Percentiles rank a stretch among this genome's conserved stretches.
phyloP scores from a whole-genome alignment of 2,888 invertebrate species.

The Pterobdella sp. region DNA sequence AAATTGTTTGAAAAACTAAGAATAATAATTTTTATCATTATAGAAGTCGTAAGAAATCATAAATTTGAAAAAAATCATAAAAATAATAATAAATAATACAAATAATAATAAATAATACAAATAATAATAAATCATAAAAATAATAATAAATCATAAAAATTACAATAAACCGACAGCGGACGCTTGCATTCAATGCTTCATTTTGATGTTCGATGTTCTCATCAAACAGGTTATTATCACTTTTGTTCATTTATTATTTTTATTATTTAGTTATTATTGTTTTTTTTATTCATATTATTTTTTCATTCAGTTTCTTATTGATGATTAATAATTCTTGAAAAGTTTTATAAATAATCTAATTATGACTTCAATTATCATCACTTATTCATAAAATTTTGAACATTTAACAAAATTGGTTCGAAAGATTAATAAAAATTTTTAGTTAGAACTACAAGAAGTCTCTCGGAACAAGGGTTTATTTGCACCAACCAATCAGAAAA shows the following conservation, averaged over 20 bases:
- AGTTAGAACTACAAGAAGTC: not conserved
- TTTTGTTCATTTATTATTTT: not conserved
- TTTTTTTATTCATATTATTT: not conserved
- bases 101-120: no score
- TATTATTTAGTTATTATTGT: not conserved
- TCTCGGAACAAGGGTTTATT: not conserved
- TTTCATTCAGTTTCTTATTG: no score
- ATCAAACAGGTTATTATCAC: slow-evolving; percentile 69
- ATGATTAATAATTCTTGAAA: not conserved
- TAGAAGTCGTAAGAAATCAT: no score
- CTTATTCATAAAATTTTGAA: no score
- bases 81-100: no score
- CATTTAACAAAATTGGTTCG: no score
- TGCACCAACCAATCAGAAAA: not conserved
- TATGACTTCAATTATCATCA: not conserved
- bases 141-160: not conserved
- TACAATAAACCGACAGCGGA: not conserved
- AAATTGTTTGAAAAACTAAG: no score
- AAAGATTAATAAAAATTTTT: no score
- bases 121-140: no score
- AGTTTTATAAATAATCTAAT: not conserved
- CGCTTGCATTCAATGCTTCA: slow-evolving; percentile 78
- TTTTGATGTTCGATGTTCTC: slow-evolving; percentile 87
- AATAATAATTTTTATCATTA: no score
- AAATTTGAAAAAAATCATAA: no score